Evolutionary conservation across 2,888 invertebrate species (phyloP), one percentile per base, ranked within the genome.

Genomic region (Sphaerophoria taeniata): DNA sequence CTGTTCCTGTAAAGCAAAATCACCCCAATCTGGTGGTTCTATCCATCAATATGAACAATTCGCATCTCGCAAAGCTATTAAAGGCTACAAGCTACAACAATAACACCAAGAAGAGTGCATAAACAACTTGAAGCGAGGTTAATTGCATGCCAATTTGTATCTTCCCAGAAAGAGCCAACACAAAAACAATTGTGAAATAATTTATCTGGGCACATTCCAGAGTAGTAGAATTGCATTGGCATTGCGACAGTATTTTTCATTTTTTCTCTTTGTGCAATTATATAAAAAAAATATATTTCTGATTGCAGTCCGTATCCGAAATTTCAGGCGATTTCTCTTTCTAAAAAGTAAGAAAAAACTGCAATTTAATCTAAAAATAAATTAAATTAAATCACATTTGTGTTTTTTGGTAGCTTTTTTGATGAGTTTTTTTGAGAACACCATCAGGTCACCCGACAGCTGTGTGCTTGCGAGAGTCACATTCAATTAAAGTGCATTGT

Each of bases 341-440:
- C 60, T 60, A 60, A 60, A 60, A 60, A 24, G 43, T 60, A 34
- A 36, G 34, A n/a, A 34, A 34, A 58, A 60, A 60, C 39, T 60
- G 60, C 60, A 60, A 60, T 16, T 43, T 60, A 60, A 60, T 60
- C 43, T 43, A 24, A 60, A 60, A 60, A 60, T 60, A 60, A 39
- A 39, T 60, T 60, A 39, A 58, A 58, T 58, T 58, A 58, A 58
- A 58, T 58, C 16, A 58, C 58, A 39, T 39, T 49, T n/a, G 45
- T 45, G 11, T 49, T n/a, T 49, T 49, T 49, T 16, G 5, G 34
- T 39, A 39, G 6, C 9, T 39, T 11, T 58, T 16, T 16, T 16
- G 24, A 24, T 2, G 24, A 24, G 24, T 24, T 58, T 60, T 58
- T 58, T 60, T 43, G 12, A n/a, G 58, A 58, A 58, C 34, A 58